Percentiles rank a stretch among this genome's conserved stretches.
These are phyloP conservation scores for Lepilemur septentrionalis DNA, from an alignment of 2,797 vertebrate species.

Conservation along the genomic window DNA sequence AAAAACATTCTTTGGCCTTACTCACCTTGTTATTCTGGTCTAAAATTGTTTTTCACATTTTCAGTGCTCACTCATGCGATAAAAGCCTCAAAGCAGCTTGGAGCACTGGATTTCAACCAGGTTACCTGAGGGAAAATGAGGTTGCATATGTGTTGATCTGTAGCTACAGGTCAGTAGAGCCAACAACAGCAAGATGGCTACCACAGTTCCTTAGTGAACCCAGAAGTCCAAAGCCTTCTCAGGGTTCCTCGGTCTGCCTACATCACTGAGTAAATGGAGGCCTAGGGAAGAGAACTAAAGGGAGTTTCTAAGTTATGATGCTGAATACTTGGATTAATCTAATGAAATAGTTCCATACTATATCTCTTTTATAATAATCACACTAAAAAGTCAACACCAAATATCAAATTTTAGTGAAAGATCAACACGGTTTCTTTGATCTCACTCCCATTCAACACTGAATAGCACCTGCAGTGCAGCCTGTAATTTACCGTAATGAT, in stretches of 20 bases:
- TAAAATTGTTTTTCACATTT: conserved; percentile 65
- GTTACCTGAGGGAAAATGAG: neutral
- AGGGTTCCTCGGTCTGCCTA: neutral
- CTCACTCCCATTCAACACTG: conserved; percentile 8
- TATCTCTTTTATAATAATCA: conserved; percentile 29
- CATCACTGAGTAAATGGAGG: neutral
- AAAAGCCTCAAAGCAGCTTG: conserved; percentile 19
- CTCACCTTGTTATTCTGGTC: conserved; percentile 41
- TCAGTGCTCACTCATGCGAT: conserved; percentile 52
- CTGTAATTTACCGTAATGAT: conserved; percentile 13
- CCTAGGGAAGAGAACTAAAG: neutral
- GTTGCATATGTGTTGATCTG: neutral
- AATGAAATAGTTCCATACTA: neutral
- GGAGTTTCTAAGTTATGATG: conserved; percentile 3
- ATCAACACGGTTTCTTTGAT: conserved; percentile 25
- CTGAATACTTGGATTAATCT: conserved; percentile 12
- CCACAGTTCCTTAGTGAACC: neutral
- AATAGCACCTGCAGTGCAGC: neutral
- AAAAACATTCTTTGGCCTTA: conserved; percentile 57
- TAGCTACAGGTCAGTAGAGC: neutral
- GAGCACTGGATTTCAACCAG: conserved; percentile 27
- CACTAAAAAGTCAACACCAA: conserved; percentile 19
- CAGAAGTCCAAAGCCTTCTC: neutral
- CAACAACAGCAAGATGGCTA: conserved; percentile 22
- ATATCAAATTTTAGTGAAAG: conserved; percentile 29